Evolutionary conservation across 2,888 invertebrate genomes (phyloP), one percentile per base, ranked within the genome.

Genomic region (Autographa gamma): DNA sequence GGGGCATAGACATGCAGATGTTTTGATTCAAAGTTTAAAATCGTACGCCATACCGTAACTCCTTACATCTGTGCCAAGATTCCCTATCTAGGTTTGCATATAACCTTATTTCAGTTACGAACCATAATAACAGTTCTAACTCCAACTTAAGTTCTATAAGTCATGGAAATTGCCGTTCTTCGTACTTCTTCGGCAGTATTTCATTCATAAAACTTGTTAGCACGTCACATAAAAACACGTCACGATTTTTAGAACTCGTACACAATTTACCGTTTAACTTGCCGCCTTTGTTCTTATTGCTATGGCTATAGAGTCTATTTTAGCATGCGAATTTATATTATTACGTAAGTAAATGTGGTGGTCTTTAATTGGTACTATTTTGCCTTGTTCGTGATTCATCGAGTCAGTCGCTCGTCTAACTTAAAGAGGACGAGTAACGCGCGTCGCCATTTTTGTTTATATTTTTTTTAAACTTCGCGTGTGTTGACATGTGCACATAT

Each of bases 351-450:
- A 68, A 81, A 79, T 83, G 78, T 82, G 72, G 83, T 75, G 83
- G 82, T 68, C 86, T 86, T 91, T 94, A 94, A 94, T 94, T 94
- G 93, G 92, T 93, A 89, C 90, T 93, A 94, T 94, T 93, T 94
- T 92, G 93, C 93, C 90, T 91, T 89, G 90, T 92, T 92, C 86
- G 91, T 95, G 94, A 94, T 89, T 95, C 94, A 94, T 90, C 86
- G 87, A 86, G 91, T 87, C 93, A 93, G 94, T 93, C 85, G 89
- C 86, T 89, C 88, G 87, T 88, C 88, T 85, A 87, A 76, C 83
- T 62, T 71, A 69, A 66, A 83, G 88, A 86, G 89, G 85, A 88
- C 87, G 89, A 86, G 85, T 85, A 85, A 76, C 87, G 92, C 89
- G 85, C 90, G 90, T 80, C 84, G 86, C 87, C 84, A 85, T 85